A percentile compares a stretch with the other conserved stretches of the same genome.
Conservation (phyloP, 2,113 vertebrate species). For the Malurus elegans region DNA sequence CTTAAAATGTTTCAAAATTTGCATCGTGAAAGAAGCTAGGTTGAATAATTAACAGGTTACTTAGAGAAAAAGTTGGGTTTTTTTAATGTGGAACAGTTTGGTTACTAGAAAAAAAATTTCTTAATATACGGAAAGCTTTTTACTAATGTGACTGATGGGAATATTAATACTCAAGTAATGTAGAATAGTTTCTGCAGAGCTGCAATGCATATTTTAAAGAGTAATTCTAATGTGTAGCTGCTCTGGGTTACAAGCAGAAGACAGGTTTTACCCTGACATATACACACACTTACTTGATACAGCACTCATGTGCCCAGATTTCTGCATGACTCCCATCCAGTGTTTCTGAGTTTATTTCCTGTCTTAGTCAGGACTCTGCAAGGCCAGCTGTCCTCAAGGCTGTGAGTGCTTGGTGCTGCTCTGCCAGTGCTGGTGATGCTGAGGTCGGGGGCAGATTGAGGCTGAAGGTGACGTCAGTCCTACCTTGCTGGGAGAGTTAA, state of each 20-base stretch:
- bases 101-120: not conserved
- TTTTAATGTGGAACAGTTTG: not conserved
- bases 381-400: not conserved
- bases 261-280: not conserved
- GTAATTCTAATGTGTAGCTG: constrained; percentile 14
- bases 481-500: constrained; percentile 75
- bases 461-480: constrained; percentile 72
- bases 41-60: constrained; percentile 24
- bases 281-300: not conserved
- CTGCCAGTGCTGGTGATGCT: not conserved
- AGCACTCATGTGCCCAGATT: not conserved
- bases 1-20: constrained; percentile 11
- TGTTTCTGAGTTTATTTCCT: not conserved
- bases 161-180: not conserved
- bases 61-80: not conserved
- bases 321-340: not conserved
- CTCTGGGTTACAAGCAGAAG: constrained; percentile 42
- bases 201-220: not conserved
- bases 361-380: not conserved
- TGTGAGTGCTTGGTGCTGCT: not conserved
- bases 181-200: not conserved
- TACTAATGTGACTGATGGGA: not conserved
- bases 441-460: constrained; percentile 65
- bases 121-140: not conserved
- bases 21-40: not conserved